Conservation (phyloP, 2,888 invertebrate species). For the Gasteruption jaculator region DNA sequence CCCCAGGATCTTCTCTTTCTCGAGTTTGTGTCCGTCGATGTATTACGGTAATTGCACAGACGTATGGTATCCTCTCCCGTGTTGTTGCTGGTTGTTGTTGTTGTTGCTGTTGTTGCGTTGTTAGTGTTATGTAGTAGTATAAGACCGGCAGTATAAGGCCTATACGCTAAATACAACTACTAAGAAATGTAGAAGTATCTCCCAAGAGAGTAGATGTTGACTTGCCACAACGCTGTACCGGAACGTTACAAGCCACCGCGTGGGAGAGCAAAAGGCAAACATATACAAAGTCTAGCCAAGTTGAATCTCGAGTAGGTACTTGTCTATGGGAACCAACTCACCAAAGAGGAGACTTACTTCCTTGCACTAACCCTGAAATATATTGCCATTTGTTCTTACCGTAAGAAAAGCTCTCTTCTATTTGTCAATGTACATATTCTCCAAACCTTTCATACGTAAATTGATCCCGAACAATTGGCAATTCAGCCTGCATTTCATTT, state of each 20-base stretch:
- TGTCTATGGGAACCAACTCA: slow-evolving; percentile 28
- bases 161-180: no score
- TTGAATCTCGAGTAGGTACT: slow-evolving; percentile 17
- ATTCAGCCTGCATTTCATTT: no score
- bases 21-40: slow-evolving; percentile 6
- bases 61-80: no score
- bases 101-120: no score
- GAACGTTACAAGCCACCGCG: slow-evolving; percentile 38
- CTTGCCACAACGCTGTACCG: slow-evolving; percentile 31
- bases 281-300: no score
- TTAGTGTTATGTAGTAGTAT: no score
- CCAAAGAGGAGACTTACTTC: slow-evolving; percentile 23
- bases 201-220: slow-evolving; percentile 32
- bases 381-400: slow-evolving; percentile 47
- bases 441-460: no score
- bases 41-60: slow-evolving; percentile 9
- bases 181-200: no score
- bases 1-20: slow-evolving; percentile 8
- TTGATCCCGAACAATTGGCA: no score
- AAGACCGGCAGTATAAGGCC: no score
- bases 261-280: slow-evolving; percentile 40
- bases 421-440: no score
- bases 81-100: no score
- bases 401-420: slow-evolving; percentile 43
- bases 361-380: slow-evolving; percentile 36